These are phyloP conservation scores for Papilio glaucus DNA, from an alignment of 1,140 invertebrate species.

Conservation along the genomic window DNA sequence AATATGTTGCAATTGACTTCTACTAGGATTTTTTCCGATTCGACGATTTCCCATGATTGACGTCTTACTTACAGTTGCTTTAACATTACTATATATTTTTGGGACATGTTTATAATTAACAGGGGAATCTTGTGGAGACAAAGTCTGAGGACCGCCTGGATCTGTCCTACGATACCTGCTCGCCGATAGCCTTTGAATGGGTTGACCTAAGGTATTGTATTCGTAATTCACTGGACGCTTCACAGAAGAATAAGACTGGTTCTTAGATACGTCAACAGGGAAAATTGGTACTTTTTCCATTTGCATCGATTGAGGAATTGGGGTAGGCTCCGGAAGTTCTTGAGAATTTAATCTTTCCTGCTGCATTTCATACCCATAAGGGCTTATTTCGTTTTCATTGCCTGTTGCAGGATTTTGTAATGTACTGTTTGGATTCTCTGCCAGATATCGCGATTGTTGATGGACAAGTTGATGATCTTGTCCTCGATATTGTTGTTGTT, in stretches of 20 bases:
- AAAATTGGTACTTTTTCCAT: conserved; percentile 63
- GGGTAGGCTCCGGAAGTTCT: conserved; percentile 14
- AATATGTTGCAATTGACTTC: conserved; percentile 67
- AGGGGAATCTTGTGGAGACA: conserved; percentile 58
- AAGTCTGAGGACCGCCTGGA: conserved; percentile 62
- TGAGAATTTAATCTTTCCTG: background rate
- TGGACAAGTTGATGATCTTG: conserved; percentile 35
- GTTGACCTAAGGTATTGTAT: conserved; percentile 73
- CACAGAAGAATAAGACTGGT: conserved; percentile 30
- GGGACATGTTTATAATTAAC: conserved; percentile 42
- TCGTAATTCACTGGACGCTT: conserved; percentile 46
- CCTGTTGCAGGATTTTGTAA: background rate
- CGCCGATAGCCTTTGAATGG: conserved; percentile 58
- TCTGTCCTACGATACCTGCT: conserved; percentile 50
- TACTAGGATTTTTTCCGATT: conserved; percentile 55
- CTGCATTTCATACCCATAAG: background rate
- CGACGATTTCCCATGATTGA: conserved; percentile 56
- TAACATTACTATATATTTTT: conserved; percentile 59
- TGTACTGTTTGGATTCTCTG: conserved; percentile 43
- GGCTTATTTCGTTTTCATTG: background rate
- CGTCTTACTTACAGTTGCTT: conserved; percentile 70
- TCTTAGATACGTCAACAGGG: conserved; percentile 58
- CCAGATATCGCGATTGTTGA: conserved; percentile 39
- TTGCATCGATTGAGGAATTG: conserved; percentile 36
- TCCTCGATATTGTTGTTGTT: conserved; percentile 42